These are phyloP conservation scores for Mirounga angustirostris DNA, from an alignment of 2,113 vertebrate genomes.

Conservation along the genomic window DNA sequence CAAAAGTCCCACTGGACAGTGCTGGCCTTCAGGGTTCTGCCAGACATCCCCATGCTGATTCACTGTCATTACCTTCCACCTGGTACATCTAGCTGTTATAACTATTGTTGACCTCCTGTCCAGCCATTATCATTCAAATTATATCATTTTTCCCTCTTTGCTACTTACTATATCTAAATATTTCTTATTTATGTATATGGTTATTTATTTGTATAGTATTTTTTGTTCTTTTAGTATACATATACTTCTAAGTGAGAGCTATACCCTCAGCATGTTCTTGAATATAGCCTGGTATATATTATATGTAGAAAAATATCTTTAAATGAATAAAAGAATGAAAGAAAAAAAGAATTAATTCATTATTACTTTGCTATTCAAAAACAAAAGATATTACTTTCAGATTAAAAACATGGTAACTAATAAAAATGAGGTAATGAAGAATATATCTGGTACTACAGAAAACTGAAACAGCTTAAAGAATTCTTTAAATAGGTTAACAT, in stretches of 20 bases:
- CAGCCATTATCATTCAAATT: neutral
- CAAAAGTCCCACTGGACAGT: neutral
- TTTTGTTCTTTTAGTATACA: neutral
- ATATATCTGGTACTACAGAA: neutral
- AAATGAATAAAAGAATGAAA: neutral
- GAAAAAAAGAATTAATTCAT: neutral
- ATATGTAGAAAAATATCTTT: neutral
- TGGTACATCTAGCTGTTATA: neutral
- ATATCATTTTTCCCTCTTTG: neutral
- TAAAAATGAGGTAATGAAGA: neutral
- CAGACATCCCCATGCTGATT: neutral
- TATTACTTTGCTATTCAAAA: neutral
- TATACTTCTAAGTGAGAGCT: neutral
- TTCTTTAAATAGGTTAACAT: neutral
- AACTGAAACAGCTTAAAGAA: neutral
- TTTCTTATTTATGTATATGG: neutral
- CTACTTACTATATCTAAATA: neutral
- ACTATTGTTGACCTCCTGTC: rapidly evolving
- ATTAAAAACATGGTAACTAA: neutral
- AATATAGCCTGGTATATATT: neutral
- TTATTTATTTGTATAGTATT: neutral
- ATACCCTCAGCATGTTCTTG: neutral
- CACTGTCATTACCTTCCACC: neutral
- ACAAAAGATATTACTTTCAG: neutral
- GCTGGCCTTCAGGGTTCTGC: neutral